Evolutionary conservation across 1,140 invertebrate genomes (phyloP).

Genomic region (Scaptomyza hsui): DNA sequence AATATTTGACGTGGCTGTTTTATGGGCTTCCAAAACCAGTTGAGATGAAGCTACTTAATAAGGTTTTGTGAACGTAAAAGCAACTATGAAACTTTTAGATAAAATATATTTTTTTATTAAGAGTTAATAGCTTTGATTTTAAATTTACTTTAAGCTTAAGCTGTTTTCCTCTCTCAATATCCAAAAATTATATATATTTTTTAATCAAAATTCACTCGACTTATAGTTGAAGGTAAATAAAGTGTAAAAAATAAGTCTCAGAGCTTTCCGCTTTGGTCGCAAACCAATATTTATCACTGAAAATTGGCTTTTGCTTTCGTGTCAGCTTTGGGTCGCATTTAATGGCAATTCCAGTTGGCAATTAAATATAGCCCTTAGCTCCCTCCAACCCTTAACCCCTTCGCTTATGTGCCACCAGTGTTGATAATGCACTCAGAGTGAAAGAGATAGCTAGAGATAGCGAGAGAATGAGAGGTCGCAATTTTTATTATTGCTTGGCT

Average conservation of each 20-base stretch:
- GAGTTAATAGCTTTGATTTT: too few species aligned
- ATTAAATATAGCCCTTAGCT: constrained; percentile 32
- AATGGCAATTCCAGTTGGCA: constrained; percentile 39
- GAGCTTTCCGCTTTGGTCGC: too few species aligned
- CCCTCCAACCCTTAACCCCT: constrained; percentile 1
- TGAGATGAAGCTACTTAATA: constrained; percentile 16
- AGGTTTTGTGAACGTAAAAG: constrained; percentile 2
- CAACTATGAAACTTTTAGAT: background rate
- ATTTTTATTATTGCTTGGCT: constrained; percentile 60
- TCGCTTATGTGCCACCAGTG: constrained; percentile 48
- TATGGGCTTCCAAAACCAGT: constrained; percentile 19
- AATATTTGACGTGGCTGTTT: constrained; percentile 43
- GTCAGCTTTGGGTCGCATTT: constrained; percentile 6
- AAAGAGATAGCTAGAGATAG: constrained; percentile 9
- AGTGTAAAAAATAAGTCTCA: too few species aligned
- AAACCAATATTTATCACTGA: background rate
- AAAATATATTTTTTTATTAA: too few species aligned
- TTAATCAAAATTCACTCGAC: too few species aligned
- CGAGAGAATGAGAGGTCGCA: background rate
- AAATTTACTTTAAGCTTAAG: too few species aligned
- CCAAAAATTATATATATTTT: too few species aligned
- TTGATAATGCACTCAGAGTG: constrained; percentile 67
- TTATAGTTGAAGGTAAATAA: too few species aligned
- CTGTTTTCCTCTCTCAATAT: too few species aligned
- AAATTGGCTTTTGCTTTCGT: constrained; percentile 16